Evolutionary conservation across 2,888 invertebrate genomes (phyloP).

Genomic region (Drymonia ruficornis): DNA sequence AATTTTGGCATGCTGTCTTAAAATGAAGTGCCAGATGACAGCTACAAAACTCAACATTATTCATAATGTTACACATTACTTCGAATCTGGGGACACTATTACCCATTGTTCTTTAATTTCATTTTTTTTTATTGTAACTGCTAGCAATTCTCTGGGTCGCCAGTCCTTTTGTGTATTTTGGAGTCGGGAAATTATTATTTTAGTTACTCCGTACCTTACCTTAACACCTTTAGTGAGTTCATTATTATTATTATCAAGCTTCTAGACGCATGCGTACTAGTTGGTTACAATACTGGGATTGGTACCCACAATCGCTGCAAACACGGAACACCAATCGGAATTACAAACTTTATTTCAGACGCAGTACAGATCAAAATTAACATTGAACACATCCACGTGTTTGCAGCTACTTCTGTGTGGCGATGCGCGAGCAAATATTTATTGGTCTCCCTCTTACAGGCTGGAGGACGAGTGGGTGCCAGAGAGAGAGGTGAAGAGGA

Average conservation of each 20-base stretch:
- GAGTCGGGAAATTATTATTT: constrained; percentile 10
- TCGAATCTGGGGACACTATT: no score
- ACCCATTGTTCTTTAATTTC: no score
- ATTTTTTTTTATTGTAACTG: constrained; percentile 34
- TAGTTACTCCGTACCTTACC: constrained; percentile 1
- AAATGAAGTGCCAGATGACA: no score
- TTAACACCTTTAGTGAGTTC: background rate
- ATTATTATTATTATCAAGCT: constrained; percentile 11
- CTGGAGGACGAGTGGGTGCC: constrained; percentile 94
- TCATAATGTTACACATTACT: no score
- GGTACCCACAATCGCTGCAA: constrained; percentile 75
- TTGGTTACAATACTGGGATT: constrained; percentile 46
- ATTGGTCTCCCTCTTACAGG: constrained; percentile 76
- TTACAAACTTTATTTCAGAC: constrained; percentile 37
- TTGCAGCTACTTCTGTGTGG: constrained; percentile 78
- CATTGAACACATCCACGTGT: constrained; percentile 42
- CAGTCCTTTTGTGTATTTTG: constrained; percentile 46
- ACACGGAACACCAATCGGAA: constrained; percentile 48
- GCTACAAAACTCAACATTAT: no score
- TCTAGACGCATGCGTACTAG: constrained; percentile 24
- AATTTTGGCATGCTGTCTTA: no score
- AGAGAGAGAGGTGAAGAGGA: constrained; percentile 87
- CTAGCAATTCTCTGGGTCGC: constrained; percentile 69
- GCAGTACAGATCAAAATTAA: constrained; percentile 27
- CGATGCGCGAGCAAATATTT: constrained; percentile 33